These are phyloP conservation scores for Exephanes ischioxanthus DNA, from an alignment of 2,888 invertebrate genomes.

Conservation along the genomic window DNA sequence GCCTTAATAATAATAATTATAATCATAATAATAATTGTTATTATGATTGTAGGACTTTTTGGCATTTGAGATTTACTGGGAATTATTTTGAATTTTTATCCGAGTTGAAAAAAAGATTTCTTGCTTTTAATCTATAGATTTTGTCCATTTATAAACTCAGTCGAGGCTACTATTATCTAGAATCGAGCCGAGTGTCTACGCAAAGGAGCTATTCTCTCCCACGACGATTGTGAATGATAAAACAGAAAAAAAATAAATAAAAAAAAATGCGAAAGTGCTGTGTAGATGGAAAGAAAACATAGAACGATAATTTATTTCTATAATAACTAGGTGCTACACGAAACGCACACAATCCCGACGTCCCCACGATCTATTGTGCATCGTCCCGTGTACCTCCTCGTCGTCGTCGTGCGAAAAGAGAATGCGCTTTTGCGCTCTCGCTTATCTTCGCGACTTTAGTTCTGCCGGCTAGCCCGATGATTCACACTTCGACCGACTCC, in stretches of 20 bases:
- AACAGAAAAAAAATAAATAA: constrained; percentile 19
- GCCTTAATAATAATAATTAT: too few species aligned
- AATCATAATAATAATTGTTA: too few species aligned
- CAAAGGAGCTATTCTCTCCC: constrained; percentile 41
- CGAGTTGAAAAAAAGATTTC: not conserved
- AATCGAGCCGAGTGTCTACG: not conserved
- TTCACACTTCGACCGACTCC: constrained; percentile 56
- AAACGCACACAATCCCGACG: constrained; percentile 44
- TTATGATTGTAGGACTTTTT: too few species aligned
- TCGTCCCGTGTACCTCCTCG: constrained; percentile 52
- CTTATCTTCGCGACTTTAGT: constrained; percentile 43
- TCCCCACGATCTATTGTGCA: constrained; percentile 60
- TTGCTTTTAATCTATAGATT: not conserved
- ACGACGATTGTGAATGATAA: constrained; percentile 29
- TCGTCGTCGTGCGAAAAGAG: constrained; percentile 43
- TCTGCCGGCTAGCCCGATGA: constrained; percentile 50
- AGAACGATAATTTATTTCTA: constrained; percentile 63
- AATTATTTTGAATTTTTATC: not conserved
- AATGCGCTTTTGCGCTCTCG: constrained; percentile 58
- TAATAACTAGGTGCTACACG: constrained; percentile 63
- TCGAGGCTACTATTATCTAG: not conserved
- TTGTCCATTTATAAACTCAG: not conserved
- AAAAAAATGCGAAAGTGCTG: constrained; percentile 39
- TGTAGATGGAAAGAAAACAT: constrained; percentile 41
- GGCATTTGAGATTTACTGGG: too few species aligned